These are phyloP conservation scores for Clepsis dumicolana DNA, from an alignment of 2,888 invertebrate genomes.

Conservation along the genomic window DNA sequence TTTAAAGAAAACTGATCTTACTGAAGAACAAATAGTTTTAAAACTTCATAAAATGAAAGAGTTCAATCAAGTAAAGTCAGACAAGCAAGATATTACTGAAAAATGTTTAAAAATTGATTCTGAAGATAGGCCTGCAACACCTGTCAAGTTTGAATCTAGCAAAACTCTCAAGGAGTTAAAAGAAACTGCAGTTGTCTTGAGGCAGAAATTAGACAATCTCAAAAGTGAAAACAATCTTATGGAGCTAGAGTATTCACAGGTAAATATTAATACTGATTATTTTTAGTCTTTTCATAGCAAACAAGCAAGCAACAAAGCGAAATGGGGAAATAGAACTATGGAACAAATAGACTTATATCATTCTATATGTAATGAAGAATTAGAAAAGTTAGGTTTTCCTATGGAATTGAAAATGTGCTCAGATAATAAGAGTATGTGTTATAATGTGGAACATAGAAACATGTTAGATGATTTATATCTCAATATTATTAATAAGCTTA, in stretches of 20 bases:
- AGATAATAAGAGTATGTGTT: neutral
- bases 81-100: slow-evolving; percentile 34
- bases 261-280: slow-evolving; percentile 44
- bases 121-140: slow-evolving; percentile 42
- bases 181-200: slow-evolving; percentile 71
- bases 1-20: slow-evolving; percentile 27
- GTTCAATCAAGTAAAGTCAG: slow-evolving; percentile 2
- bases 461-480: neutral
- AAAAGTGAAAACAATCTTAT: slow-evolving; percentile 77
- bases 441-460: neutral
- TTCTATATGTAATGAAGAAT: neutral
- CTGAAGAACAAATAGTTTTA: slow-evolving; percentile 32
- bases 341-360: neutral
- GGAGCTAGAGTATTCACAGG: slow-evolving; percentile 78
- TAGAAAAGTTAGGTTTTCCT: neutral
- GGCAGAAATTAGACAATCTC: slow-evolving; percentile 73
- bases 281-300: too few relatives aligned
- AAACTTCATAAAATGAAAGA: slow-evolving; percentile 30
- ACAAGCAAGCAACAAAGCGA: too few relatives aligned
- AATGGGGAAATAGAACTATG: neutral
- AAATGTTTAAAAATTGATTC: slow-evolving; percentile 18
- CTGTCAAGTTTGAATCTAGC: slow-evolving; percentile 54
- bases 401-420: neutral
- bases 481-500: neutral
- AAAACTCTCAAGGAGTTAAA: slow-evolving; percentile 75